A percentile compares a stretch with the other conserved stretches of the same genome.
Conservation (phyloP, 2,888 invertebrate genomes). For the Cataglyphis rosenhaueri region DNA sequence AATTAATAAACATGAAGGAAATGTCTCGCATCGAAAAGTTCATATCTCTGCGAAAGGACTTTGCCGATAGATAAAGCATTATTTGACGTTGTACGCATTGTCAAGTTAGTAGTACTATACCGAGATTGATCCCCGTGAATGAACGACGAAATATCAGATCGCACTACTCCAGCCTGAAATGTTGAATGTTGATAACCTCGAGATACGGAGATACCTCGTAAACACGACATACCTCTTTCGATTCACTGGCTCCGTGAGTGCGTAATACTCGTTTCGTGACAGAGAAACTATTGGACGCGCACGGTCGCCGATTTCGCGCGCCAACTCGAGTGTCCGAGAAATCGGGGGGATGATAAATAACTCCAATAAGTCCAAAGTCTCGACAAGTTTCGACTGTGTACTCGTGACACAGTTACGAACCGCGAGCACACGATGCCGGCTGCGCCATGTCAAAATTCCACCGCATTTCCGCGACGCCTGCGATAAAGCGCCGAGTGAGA, state of each 20-base stretch:
- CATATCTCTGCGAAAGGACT: background rate
- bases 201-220: slow-evolving; percentile 20
- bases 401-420: slow-evolving; percentile 7
- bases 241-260: slow-evolving; percentile 17
- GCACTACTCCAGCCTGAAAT: slow-evolving; percentile 9
- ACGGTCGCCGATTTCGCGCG: background rate
- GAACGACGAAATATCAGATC: slow-evolving; percentile 25
- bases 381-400: background rate
- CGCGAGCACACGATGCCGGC: slow-evolving; percentile 25
- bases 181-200: slow-evolving; percentile 30
- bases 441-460: slow-evolving; percentile 43
- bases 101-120: background rate
- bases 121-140: slow-evolving; percentile 18
- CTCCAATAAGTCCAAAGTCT: background rate
- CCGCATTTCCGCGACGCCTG: slow-evolving; percentile 66
- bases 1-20: background rate
- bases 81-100: background rate
- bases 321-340: background rate
- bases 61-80: background rate
- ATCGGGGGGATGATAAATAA: background rate
- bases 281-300: slow-evolving; percentile 11
- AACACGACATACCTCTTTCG: slow-evolving; percentile 34
- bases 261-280: slow-evolving; percentile 36
- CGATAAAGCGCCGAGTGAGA: slow-evolving; percentile 56
- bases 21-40: background rate